Evolutionary conservation across 1,140 invertebrate genomes (phyloP).

Genomic region (Dinoponera quadriceps): DNA sequence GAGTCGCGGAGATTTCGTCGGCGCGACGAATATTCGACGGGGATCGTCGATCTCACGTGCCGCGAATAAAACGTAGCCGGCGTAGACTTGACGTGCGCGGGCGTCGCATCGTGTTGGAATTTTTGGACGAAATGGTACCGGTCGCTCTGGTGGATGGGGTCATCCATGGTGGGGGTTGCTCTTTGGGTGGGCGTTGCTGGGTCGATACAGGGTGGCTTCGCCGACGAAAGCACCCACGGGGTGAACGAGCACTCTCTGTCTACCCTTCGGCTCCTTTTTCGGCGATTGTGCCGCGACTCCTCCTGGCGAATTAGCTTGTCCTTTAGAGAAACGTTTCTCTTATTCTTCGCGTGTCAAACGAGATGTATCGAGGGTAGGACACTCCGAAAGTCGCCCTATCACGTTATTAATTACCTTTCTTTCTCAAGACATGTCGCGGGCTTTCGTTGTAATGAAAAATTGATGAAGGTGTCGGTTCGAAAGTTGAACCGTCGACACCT

Average conservation of each 20-base stretch:
- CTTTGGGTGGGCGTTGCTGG: conserved; percentile 77
- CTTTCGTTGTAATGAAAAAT: neutral
- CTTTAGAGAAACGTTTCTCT: conserved; percentile 14
- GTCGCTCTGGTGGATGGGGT: conserved; percentile 57
- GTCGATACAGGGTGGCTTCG: conserved; percentile 81
- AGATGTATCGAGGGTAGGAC: neutral
- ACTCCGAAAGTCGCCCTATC: neutral
- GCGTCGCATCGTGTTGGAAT: conserved; percentile 59
- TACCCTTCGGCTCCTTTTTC: conserved; percentile 24
- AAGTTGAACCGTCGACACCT: neutral
- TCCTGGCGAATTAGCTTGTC: conserved; percentile 29
- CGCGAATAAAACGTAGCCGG: conserved; percentile 17
- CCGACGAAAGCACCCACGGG: conserved; percentile 67
- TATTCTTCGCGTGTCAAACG: conserved; percentile 3
- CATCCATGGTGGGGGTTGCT: conserved; percentile 72
- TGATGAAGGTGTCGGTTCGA: neutral
- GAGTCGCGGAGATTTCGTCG: neutral
- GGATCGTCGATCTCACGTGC: neutral
- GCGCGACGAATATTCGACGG: neutral
- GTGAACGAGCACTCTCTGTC: conserved; percentile 62
- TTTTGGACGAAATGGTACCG: conserved; percentile 64
- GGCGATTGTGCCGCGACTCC: conserved; percentile 3
- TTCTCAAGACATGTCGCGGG: neutral
- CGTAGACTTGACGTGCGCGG: conserved; percentile 22
- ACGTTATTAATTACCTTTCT: conserved; percentile 31